Evolutionary conservation across 2,113 vertebrate species (phyloP), one percentile per base, ranked within the genome.

Genomic region (Coturnix japonica): DNA sequence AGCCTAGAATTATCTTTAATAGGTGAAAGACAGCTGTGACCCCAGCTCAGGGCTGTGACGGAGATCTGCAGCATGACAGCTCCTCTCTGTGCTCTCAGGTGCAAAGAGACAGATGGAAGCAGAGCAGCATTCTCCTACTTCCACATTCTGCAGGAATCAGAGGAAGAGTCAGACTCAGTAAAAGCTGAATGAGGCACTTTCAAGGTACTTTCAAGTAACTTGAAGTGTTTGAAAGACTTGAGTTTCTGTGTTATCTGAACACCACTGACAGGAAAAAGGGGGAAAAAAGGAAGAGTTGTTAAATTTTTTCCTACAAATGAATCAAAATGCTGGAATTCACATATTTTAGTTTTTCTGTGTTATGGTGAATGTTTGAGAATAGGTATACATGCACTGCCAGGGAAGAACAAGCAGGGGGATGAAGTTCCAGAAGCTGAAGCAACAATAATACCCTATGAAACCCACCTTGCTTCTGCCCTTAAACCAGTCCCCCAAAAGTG

Each of bases 1-100:
- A 95, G 83, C 59, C 67, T 93, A 73, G 92, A 96, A 94, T 97
- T 89, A 95, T 96, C 90, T 95, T 77, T 95, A 94, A 91, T 90
- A 90, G 90, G 94, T 91, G 93, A 95, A 93, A 95, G 94, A 92
- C 70, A 81, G 87, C 73, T 81, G 83, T 96, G 95, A 95, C 91
- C 89, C 71, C 63, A 51, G 66, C 61, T 80, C 51, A 51, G 77
- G 13, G 33, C 72, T 61, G 26, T 85, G 89, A 89, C 80, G 83
- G 95, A 94, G 89, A 91, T 67, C 89, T 92, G 81, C 87, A 39
- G 37, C 65, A 85, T 91, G 96, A 96, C 94, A 97, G 92, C 92
- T 94, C 69, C 64, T 93, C 71, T 95, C 84, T 92, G 81, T 61
- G 44, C 75, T 82, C 51, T 41, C 47, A n/a, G 78, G 60, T 64